phyloP scores from a whole-genome alignment of 2,113 vertebrate species.

The Marmota monax region DNA sequence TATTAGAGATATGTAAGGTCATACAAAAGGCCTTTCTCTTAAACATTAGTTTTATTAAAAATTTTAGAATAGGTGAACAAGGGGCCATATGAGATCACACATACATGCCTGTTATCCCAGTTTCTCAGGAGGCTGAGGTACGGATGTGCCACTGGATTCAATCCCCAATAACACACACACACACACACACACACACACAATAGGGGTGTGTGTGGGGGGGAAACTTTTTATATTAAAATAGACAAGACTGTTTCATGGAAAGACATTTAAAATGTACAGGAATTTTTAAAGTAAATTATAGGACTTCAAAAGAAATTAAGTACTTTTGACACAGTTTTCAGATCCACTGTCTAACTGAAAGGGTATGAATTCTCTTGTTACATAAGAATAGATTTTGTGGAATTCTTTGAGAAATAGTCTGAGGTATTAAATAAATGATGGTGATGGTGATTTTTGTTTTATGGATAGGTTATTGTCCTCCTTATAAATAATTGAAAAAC shows the following conservation, averaged over 20 bases:
- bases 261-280: background rate
- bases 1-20: background rate
- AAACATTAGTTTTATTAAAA: constrained; percentile 36
- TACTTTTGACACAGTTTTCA: background rate
- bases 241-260: background rate
- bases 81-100: too few species aligned
- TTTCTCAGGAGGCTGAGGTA: too few species aligned
- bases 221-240: constrained; percentile 37
- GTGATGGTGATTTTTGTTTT: background rate
- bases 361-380: background rate
- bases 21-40: background rate
- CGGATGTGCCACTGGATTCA: too few species aligned
- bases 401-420: background rate
- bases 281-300: constrained; percentile 41
- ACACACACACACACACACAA: too few species aligned
- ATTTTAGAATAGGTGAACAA: background rate
- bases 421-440: constrained; percentile 3
- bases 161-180: too few species aligned
- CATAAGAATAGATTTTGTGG: background rate
- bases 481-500: constrained; percentile 36
- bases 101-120: too few species aligned
- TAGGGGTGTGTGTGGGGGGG: background rate
- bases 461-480: background rate
- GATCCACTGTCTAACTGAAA: background rate
- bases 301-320: constrained; percentile 34